phyloP scores from a whole-genome alignment of 37 sponge, comb jelly and placozoan genomes.

The Halisarca cf. caerulea region DNA sequence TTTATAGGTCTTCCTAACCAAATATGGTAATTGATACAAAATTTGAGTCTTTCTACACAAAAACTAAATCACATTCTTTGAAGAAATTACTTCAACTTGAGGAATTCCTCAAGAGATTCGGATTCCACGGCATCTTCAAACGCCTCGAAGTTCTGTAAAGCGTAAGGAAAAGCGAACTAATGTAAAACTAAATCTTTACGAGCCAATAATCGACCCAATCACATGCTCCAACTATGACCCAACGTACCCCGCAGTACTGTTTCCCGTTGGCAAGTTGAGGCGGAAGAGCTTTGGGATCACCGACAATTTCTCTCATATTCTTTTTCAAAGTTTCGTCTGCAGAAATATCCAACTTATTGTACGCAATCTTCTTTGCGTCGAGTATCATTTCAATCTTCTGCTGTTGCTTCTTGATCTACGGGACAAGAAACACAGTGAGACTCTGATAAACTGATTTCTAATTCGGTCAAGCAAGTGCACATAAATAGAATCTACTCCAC shows the following conservation, averaged over 20 bases:
- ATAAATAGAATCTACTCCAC: too few species aligned
- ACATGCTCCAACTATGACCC: neutral
- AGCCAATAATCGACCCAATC: too few species aligned
- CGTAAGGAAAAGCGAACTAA: too few species aligned
- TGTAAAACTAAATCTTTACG: too few species aligned
- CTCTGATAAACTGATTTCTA: too few species aligned
- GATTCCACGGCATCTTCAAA: slow-evolving; percentile 90
- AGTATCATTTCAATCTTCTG: slow-evolving; percentile 85
- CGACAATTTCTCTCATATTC: slow-evolving; percentile 73
- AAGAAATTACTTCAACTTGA: slow-evolving; percentile 75
- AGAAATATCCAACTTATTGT: slow-evolving; percentile 73
- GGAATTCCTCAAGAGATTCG: slow-evolving; percentile 71
- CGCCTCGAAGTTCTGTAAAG: slow-evolving; percentile 66
- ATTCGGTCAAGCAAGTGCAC: too few species aligned
- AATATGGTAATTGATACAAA: too few species aligned
- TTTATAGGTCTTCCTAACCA: too few species aligned
- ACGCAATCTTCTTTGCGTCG: slow-evolving; percentile 62
- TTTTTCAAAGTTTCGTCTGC: slow-evolving; percentile 62
- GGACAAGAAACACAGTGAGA: neutral
- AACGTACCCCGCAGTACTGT: slow-evolving; percentile 79
- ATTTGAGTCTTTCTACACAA: too few species aligned
- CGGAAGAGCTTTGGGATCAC: slow-evolving; percentile 78
- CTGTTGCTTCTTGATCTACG: slow-evolving; percentile 86
- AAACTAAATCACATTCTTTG: too few species aligned
- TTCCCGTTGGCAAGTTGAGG: slow-evolving; percentile 82